phyloP scores from a whole-genome alignment of 1,140 invertebrate species.

The Drosophila sproati region DNA sequence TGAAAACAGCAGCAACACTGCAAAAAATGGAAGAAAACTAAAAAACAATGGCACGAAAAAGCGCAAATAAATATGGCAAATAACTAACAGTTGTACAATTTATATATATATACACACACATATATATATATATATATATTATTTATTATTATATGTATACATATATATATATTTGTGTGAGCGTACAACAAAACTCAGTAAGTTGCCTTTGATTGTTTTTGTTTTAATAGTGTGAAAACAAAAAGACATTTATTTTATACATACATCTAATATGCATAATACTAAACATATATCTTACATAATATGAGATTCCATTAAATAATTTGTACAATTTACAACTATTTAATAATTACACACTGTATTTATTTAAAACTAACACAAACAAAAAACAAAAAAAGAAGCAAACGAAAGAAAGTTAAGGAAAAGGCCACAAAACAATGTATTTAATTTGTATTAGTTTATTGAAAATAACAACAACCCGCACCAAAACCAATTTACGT shows the following conservation, averaged over 20 bases:
- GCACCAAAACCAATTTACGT: conserved; percentile 68
- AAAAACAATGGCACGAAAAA: neutral
- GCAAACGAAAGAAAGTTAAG: neutral
- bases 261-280: conserved; percentile 49
- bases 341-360: conserved; percentile 53
- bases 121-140: neutral
- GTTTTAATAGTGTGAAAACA: conserved; percentile 41
- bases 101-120: neutral
- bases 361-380: conserved; percentile 47
- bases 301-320: conserved; percentile 66
- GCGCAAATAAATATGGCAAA: neutral
- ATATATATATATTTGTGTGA: neutral
- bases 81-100: neutral
- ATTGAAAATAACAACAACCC: conserved; percentile 48
- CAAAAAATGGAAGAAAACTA: neutral
- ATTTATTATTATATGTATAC: neutral
- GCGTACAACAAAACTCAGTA: neutral
- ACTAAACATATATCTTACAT: conserved; percentile 18
- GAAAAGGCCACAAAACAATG: conserved; percentile 72
- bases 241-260: conserved; percentile 75
- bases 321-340: conserved; percentile 23
- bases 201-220: conserved; percentile 5
- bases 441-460: conserved; percentile 81
- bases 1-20: neutral
- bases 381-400: neutral